Percentiles rank a stretch among this genome's conserved stretches.
These are phyloP conservation scores for Rhineura floridana DNA, from an alignment of 2,113 vertebrate species.

Conservation along the genomic window DNA sequence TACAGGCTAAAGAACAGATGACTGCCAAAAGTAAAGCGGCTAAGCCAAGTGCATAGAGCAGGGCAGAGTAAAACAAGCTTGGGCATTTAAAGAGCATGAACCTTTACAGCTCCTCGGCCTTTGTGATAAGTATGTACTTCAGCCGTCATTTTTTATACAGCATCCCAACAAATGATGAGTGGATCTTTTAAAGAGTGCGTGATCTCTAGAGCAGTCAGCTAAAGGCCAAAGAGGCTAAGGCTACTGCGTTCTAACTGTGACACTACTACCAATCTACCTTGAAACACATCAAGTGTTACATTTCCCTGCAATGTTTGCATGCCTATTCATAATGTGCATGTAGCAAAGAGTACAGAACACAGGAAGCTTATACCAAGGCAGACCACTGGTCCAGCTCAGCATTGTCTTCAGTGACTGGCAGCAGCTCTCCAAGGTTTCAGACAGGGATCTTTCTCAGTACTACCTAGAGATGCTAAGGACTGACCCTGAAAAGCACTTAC, in stretches of 20 bases:
- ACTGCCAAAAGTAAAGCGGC: conserved; percentile 15
- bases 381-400: background rate
- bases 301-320: background rate
- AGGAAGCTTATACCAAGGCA: background rate
- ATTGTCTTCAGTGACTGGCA: background rate
- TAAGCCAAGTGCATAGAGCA: background rate
- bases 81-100: background rate
- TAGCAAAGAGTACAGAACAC: background rate
- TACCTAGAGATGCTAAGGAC: background rate
- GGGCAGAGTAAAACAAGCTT: background rate
- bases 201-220: background rate
- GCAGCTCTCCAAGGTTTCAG: background rate
- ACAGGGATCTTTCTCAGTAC: background rate
- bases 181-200: background rate
- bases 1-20: background rate
- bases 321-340: background rate
- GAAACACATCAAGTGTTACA: background rate
- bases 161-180: background rate
- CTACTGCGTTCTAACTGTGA: background rate
- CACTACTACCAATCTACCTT: background rate
- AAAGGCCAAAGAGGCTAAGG: background rate
- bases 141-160: background rate
- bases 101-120: background rate
- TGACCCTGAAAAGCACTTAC: background rate
- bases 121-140: conserved; percentile 6